Evolutionary conservation across 2,888 invertebrate genomes (phyloP).

Genomic region (Ceraclea dissimilis): DNA sequence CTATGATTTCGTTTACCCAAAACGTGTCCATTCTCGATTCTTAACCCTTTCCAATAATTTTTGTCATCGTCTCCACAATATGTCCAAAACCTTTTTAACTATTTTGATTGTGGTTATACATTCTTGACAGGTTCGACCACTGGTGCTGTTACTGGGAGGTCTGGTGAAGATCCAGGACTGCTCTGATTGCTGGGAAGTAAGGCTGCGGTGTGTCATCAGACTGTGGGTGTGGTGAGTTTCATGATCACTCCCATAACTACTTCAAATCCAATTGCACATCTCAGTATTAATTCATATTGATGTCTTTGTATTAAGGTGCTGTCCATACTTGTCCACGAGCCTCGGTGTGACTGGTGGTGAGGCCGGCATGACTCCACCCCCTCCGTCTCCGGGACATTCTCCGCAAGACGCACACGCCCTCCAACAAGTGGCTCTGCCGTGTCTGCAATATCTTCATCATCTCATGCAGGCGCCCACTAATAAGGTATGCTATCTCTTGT

Average conservation of each 20-base stretch:
- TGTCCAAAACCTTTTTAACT: no score
- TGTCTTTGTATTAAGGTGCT: conserved; percentile 35
- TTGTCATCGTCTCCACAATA: no score
- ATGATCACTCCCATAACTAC: no score
- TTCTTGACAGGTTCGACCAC: conserved; percentile 72
- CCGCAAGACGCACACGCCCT: conserved; percentile 80
- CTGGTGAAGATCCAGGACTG: conserved; percentile 84
- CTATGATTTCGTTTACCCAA: no score
- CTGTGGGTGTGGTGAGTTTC: conserved; percentile 57
- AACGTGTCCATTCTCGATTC: no score
- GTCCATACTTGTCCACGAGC: conserved; percentile 44
- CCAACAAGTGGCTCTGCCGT: conserved; percentile 87
- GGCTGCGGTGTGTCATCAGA: conserved; percentile 80
- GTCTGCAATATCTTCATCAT: conserved; percentile 82
- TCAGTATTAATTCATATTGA: no score
- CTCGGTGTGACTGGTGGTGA: conserved; percentile 31
- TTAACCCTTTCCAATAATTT: no score
- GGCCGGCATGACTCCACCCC: conserved; percentile 70
- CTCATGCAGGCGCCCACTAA: conserved; percentile 53
- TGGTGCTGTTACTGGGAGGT: conserved; percentile 80
- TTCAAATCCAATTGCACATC: no score
- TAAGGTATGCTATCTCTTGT: conserved; percentile 5
- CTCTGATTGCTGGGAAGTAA: conserved; percentile 84
- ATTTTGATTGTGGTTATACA: no score
- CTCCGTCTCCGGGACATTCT: conserved; percentile 65